Evolutionary conservation across 1,140 invertebrate species (phyloP), one percentile per base, ranked within the genome.

Genomic region (Aphaenogaster rudis): DNA sequence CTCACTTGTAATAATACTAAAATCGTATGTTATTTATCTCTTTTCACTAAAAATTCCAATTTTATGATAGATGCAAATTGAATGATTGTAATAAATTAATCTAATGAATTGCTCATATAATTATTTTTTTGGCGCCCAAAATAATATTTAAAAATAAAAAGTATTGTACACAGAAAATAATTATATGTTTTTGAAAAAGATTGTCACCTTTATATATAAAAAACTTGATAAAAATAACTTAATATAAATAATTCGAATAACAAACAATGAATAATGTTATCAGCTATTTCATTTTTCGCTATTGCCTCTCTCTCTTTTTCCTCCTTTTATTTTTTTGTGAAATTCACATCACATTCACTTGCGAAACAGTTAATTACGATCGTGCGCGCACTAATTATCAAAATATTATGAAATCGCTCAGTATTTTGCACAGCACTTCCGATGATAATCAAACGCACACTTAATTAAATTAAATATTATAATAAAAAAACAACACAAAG

Each of bases 111-210:
- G 8, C 6, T 57, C 54, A 7, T n/a, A 57, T 2, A n/a, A 57
- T n/a, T 57, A 21, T 57, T n/a, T 8, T n/a, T 57, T 21, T n/a
- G n/a, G n/a, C 54, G 17, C 7, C n/a, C 54, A n/a, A 57, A 21
- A 57, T 50, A 50, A 57, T 57, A 57, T 57, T 57, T 8, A 57
- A 57, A 57, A 57, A 52, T 52, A 52, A 21, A n/a, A 57, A 57
- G 11, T 57, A 21, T 57, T n/a, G 7, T 8, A n/a, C 6, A 57
- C 7, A 57, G 0, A 28, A 57, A 52, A 57, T 6, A 57, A n/a
- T 57, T 2, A 57, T 6, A 57, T 57, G n/a, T 8, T 57, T 50
- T 2, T 5, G 4, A 57, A 21, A 57, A 57, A 57, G 17, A 21
- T 57, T 7, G n/a, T 57, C 54, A 28, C 28, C 28, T 0, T 0